Conservation (phyloP, 2,797 vertebrate genomes). For the Oceanodroma leucorhoa region DNA sequence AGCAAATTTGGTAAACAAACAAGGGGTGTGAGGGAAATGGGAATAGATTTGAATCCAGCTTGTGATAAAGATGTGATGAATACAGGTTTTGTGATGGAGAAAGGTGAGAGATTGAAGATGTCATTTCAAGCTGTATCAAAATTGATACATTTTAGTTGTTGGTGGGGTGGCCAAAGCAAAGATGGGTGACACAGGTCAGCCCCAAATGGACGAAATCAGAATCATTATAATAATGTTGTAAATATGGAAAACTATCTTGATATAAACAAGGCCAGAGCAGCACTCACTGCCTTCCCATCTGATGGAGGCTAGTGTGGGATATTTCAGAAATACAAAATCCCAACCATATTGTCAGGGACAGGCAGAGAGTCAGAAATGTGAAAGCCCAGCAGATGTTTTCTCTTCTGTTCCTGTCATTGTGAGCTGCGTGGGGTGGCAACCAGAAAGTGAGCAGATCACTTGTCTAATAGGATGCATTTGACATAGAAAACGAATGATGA, state of each 20-base stretch:
- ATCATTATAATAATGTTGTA: not conserved
- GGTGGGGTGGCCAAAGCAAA: not conserved
- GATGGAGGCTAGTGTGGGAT: not conserved
- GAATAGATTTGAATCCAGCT: not conserved
- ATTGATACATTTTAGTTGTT: not conserved
- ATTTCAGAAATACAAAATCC: not conserved
- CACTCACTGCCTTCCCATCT: not conserved
- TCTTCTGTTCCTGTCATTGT: not conserved
- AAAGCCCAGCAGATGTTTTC: not conserved
- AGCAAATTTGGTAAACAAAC: not conserved
- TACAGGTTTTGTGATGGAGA: not conserved
- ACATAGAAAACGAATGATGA: not conserved
- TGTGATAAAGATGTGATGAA: not conserved
- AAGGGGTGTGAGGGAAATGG: not conserved
- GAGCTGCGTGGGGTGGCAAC: not conserved
- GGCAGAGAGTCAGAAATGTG: not conserved
- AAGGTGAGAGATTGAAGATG: not conserved
- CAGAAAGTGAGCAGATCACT: not conserved
- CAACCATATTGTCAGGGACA: not conserved
- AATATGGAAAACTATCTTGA: not conserved
- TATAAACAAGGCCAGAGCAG: not conserved
- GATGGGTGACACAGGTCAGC: not conserved
- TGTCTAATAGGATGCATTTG: not conserved
- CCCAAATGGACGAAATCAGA: not conserved
- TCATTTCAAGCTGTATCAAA: not conserved